These are phyloP conservation scores for Lamprotornis superbus DNA, from an alignment of 2,113 vertebrate genomes.

Conservation along the genomic window DNA sequence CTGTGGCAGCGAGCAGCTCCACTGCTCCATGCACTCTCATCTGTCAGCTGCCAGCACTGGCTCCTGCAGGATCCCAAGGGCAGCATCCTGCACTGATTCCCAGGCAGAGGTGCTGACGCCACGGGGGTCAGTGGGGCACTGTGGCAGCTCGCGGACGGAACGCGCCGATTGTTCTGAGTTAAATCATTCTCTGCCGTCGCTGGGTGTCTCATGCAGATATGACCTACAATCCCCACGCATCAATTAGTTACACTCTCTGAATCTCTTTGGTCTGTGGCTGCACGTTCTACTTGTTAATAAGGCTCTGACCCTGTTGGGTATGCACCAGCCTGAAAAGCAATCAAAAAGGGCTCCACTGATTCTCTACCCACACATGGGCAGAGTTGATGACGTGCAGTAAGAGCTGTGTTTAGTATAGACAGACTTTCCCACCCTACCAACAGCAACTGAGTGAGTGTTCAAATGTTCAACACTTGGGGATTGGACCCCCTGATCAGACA, in stretches of 20 bases:
- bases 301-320: not conserved
- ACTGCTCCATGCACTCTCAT: not conserved
- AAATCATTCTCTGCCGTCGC: not conserved
- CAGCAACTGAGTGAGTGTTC: not conserved
- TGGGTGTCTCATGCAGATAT: not conserved
- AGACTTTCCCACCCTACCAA: not conserved
- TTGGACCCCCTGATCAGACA: not conserved
- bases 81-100: not conserved
- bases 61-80: not conserved
- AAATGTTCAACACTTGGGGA: not conserved
- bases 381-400: rapidly evolving
- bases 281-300: not conserved
- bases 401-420: not conserved
- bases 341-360: not conserved
- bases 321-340: not conserved
- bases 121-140: slow-evolving; percentile 46
- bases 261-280: not conserved
- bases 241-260: not conserved
- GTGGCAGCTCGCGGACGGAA: not conserved
- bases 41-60: not conserved
- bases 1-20: not conserved
- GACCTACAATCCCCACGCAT: not conserved
- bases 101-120: not conserved
- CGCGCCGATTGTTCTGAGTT: not conserved
- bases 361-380: not conserved